Percentiles rank a stretch among this genome's conserved stretches.
Conservation (phyloP, 2,888 invertebrate genomes). For the Cephalotes varians region DNA sequence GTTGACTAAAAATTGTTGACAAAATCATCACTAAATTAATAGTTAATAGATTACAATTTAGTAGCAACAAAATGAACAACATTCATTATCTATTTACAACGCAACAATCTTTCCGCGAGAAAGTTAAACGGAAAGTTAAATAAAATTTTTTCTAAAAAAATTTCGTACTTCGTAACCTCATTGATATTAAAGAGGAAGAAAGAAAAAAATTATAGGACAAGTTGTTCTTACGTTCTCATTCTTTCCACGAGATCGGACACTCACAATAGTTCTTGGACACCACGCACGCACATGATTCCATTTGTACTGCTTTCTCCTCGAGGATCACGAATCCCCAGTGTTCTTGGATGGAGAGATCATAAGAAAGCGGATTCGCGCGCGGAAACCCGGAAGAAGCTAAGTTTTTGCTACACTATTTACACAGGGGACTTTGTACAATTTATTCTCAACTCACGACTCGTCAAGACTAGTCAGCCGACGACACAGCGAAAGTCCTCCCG, state of each 20-base stretch:
- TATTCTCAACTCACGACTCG: constrained; percentile 52
- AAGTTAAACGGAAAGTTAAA: too few species aligned
- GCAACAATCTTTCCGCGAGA: too few species aligned
- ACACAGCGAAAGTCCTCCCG: constrained; percentile 49
- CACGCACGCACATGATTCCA: constrained; percentile 19
- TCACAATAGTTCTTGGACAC: constrained; percentile 7
- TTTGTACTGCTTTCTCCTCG: constrained; percentile 47
- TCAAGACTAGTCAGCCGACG: constrained; percentile 47
- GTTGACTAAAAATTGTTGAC: too few species aligned
- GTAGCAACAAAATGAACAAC: too few species aligned
- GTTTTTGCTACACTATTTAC: constrained; percentile 77
- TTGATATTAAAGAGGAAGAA: neutral
- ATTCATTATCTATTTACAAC: too few species aligned
- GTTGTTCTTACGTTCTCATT: constrained; percentile 1
- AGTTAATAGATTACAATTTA: too few species aligned
- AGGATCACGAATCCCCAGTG: neutral
- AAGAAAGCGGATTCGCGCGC: constrained; percentile 45
- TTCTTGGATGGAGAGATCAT: constrained; percentile 1
- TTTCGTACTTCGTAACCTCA: too few species aligned
- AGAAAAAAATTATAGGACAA: neutral
- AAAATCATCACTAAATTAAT: too few species aligned
- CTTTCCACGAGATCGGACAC: neutral
- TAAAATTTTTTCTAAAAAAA: too few species aligned
- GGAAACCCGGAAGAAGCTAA: constrained; percentile 36
- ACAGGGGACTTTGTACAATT: constrained; percentile 75